Conservation (phyloP, 2,113 vertebrate genomes). For the Rhodinocichla rosea region DNA sequence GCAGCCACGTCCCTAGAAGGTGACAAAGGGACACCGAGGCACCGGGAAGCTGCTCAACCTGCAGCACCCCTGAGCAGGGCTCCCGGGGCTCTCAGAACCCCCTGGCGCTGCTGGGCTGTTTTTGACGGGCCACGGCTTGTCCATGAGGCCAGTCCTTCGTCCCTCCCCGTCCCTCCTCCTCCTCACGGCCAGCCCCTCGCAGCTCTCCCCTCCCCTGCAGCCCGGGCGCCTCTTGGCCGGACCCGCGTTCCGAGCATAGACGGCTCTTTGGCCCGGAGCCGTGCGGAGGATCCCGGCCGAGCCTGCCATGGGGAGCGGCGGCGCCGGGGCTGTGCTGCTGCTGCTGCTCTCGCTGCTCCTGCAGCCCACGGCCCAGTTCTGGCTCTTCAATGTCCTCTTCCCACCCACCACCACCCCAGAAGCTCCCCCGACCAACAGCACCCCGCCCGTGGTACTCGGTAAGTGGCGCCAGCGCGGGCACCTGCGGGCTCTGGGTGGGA, state of each 20-base stretch:
- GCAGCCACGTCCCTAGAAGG: neutral
- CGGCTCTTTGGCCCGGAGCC: conserved; percentile 13
- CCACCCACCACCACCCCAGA: conserved; percentile 60
- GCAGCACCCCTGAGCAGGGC: neutral
- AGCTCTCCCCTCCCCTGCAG: conserved; percentile 57
- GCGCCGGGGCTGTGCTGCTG: neutral
- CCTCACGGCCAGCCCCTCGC: conserved; percentile 37
- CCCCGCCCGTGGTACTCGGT: conserved; percentile 50
- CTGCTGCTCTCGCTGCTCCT: neutral
- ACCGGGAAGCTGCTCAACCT: fast-evolving
- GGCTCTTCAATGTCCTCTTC: conserved; percentile 65
- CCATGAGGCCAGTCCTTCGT: neutral
- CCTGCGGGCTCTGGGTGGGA: fast-evolving
- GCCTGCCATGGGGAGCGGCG: conserved; percentile 36
- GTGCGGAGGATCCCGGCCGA: neutral
- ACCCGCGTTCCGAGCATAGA: conserved; percentile 18
- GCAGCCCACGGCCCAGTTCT: conserved; percentile 49
- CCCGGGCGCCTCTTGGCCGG: conserved; percentile 29
- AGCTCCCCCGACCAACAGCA: conserved; percentile 62
- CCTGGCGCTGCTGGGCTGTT: neutral
- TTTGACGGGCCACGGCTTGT: neutral
- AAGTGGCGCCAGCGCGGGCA: neutral
- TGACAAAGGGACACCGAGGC: neutral
- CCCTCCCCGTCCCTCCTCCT: conserved; percentile 59
- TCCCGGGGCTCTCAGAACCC: fast-evolving